Conservation (phyloP, 2,797 vertebrate genomes). For the Pipistrellus kuhlii region DNA sequence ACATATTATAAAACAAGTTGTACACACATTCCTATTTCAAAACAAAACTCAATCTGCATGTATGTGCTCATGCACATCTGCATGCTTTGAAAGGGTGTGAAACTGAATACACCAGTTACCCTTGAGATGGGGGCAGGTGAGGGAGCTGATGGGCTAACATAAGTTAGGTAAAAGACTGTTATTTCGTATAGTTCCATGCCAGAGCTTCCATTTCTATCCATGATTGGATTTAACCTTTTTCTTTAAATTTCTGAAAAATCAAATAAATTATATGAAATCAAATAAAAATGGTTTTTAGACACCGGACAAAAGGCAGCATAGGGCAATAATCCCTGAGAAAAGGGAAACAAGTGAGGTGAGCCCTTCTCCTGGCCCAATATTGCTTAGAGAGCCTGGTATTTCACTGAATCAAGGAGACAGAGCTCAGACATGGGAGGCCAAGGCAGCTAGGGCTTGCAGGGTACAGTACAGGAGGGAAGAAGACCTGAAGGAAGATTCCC, state of each 20-base stretch:
- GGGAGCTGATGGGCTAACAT: not conserved
- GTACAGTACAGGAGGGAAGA: not conserved
- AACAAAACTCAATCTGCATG: not conserved
- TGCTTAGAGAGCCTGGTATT: not conserved
- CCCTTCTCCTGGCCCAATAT: not conserved
- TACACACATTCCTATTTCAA: constrained; percentile 11
- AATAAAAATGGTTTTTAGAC: not conserved
- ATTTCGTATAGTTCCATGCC: not conserved
- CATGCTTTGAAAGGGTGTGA: not conserved
- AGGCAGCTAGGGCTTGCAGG: not conserved
- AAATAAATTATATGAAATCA: not conserved
- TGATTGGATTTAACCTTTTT: not conserved
- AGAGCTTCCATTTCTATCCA: not conserved
- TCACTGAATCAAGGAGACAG: not conserved
- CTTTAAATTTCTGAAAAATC: not conserved
- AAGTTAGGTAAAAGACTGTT: not conserved
- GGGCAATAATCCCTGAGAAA: not conserved
- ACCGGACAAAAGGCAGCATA: not conserved
- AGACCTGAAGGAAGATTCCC: not conserved
- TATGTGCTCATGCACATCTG: not conserved
- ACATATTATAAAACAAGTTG: not conserved
- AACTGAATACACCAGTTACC: not conserved
- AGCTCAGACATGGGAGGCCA: not conserved
- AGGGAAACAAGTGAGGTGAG: not conserved
- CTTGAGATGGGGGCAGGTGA: not conserved